Evolutionary conservation across 2,113 vertebrate genomes (phyloP).

Genomic region (Channa argus): DNA sequence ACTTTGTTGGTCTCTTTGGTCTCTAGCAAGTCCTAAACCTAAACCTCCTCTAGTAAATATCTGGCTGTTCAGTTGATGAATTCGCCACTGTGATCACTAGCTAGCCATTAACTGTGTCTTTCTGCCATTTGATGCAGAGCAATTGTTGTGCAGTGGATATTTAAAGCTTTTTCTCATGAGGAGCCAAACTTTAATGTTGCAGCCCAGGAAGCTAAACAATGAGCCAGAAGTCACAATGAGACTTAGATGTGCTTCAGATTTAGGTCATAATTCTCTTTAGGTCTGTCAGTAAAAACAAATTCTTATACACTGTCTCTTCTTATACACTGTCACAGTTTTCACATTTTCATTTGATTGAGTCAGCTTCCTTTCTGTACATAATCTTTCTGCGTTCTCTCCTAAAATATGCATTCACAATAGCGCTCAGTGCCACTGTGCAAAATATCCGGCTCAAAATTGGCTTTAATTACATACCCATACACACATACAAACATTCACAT

Average conservation of each 20-base stretch:
- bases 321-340: too few species aligned
- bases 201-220: too few species aligned
- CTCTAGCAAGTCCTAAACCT: too few species aligned
- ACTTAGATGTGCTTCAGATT: too few species aligned
- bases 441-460: slow-evolving; percentile 20
- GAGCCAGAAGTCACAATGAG: too few species aligned
- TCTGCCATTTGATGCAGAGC: background rate
- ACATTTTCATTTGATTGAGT: background rate
- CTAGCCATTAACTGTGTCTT: background rate
- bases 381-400: background rate
- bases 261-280: background rate
- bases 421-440: slow-evolving; percentile 19
- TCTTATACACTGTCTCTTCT: too few species aligned
- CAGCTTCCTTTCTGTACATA: background rate
- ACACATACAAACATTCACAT: slow-evolving; percentile 16
- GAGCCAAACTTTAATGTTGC: too few species aligned
- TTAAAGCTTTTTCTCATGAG: too few species aligned
- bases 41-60: background rate
- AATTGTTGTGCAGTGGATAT: background rate
- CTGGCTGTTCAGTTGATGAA: background rate
- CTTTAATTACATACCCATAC: slow-evolving; percentile 26
- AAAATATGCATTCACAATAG: slow-evolving; percentile 21
- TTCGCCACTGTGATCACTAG: background rate
- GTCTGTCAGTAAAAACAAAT: too few species aligned
- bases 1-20: too few species aligned